A percentile compares a stretch with the other conserved stretches of the same genome.
Evolutionary conservation across 2,888 invertebrate genomes (phyloP).

Genomic region (Bimastos eiseni): DNA sequence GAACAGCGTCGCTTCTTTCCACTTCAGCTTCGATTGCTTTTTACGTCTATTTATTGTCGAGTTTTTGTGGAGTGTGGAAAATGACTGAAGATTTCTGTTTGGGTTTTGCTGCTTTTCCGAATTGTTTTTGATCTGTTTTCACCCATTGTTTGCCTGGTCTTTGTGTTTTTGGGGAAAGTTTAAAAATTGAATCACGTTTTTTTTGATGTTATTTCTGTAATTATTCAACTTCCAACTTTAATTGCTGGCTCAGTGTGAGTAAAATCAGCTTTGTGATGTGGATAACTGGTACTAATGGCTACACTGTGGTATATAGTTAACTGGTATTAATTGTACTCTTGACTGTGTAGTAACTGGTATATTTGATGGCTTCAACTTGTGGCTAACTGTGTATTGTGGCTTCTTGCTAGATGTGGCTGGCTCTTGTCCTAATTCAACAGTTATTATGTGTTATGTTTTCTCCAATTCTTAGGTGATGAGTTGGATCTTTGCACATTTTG

Average conservation of each 20-base stretch:
- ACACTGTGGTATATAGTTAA: not conserved
- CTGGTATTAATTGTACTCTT: not conserved
- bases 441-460: not conserved
- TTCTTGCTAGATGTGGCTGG: not conserved
- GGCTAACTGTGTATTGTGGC: not conserved
- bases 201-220: no score
- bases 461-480: not conserved
- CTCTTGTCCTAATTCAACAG: not conserved
- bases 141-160: no score
- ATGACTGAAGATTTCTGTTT: not conserved
- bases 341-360: not conserved
- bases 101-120: not conserved
- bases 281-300: not conserved
- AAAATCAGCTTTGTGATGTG: not conserved
- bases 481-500: not conserved
- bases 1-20: no score
- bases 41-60: not conserved
- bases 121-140: not conserved
- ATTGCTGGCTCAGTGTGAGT: not conserved
- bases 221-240: not conserved
- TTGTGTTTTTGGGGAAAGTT: not conserved
- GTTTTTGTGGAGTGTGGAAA: not conserved
- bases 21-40: not conserved
- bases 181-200: not conserved
- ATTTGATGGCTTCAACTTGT: not conserved